Conservation (phyloP, 2,113 vertebrate species). For the Phodopus roborovskii region DNA sequence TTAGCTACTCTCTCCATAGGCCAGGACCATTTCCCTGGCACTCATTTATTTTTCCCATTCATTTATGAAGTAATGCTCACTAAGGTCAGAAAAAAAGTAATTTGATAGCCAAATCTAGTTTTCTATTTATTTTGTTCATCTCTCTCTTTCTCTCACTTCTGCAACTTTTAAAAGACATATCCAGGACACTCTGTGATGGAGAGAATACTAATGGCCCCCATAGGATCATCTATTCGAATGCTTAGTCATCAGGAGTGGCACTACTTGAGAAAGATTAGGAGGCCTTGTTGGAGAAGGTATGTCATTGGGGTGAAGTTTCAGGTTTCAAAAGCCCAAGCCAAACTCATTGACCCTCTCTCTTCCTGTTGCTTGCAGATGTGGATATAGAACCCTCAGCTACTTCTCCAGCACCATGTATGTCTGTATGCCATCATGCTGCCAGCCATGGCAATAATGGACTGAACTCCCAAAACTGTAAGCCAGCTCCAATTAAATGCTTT, state of each 20-base stretch:
- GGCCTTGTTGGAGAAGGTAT: neutral
- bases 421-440: neutral
- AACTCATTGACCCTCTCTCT: too few species aligned
- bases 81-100: neutral
- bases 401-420: neutral
- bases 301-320: neutral
- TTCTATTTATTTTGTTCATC: neutral
- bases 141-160: neutral
- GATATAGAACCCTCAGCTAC: neutral
- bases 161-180: neutral
- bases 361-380: neutral
- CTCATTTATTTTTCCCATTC: conserved; percentile 18
- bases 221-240: neutral
- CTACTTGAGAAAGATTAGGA: neutral
- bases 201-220: neutral
- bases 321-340: neutral
- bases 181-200: neutral
- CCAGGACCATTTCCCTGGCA: neutral
- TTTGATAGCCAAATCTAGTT: neutral
- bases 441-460: neutral
- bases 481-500: neutral
- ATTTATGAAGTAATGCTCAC: neutral
- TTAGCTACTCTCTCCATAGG: neutral
- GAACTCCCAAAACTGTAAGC: neutral
- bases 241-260: neutral